phyloP scores from a whole-genome alignment of 2,797 vertebrate genomes.

The Spizella passerina region DNA sequence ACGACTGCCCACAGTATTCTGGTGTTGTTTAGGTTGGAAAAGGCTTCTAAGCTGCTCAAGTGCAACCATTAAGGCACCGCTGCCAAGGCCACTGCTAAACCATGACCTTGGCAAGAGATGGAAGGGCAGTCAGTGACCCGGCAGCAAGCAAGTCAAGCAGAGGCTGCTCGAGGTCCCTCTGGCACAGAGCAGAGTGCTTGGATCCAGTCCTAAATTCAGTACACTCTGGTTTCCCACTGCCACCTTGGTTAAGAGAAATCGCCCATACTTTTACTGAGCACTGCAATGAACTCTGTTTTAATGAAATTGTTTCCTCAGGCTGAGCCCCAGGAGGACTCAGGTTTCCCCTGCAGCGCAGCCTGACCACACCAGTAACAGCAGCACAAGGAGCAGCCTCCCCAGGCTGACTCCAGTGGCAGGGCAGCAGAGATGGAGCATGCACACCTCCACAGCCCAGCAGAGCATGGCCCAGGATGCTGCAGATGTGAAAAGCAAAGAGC shows the following conservation, averaged over 20 bases:
- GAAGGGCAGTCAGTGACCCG: background rate
- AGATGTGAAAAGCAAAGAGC: background rate
- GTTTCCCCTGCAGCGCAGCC: background rate
- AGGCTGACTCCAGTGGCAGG: background rate
- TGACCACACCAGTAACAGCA: background rate
- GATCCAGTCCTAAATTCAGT: background rate
- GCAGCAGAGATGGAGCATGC: fast-evolving
- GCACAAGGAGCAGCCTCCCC: background rate
- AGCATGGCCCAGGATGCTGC: background rate
- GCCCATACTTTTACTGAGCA: background rate
- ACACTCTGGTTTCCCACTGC: background rate
- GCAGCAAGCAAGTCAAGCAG: background rate
- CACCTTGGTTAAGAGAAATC: background rate
- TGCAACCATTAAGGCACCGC: background rate
- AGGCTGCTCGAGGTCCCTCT: background rate
- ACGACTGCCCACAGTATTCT: fast-evolving
- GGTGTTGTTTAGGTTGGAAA: background rate
- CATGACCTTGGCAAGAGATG: background rate
- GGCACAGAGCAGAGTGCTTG: background rate
- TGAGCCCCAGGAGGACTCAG: background rate
- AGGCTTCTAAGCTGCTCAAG: background rate
- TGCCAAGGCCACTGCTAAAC: background rate
- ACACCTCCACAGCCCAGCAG: background rate
- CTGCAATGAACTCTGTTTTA: background rate
- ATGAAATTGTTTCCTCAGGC: background rate